A percentile compares a stretch with the other conserved stretches of the same genome.
phyloP scores from a whole-genome alignment of 2,113 vertebrate genomes.

The Lasiurus borealis region DNA sequence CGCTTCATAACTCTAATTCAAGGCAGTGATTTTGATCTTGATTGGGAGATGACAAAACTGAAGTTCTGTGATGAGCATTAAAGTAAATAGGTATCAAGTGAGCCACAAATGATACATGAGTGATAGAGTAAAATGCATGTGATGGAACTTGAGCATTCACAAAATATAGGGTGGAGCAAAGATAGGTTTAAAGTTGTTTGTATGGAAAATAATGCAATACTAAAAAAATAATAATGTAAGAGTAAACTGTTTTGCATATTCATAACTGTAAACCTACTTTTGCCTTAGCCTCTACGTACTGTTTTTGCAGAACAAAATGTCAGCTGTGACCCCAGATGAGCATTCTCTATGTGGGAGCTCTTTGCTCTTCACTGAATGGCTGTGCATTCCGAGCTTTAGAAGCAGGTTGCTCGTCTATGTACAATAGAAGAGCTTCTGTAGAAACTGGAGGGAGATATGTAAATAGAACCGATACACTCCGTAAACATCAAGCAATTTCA shows the following conservation, averaged over 20 bases:
- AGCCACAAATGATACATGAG: conserved; percentile 22
- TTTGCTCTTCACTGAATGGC: not conserved
- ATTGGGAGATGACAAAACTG: conserved; percentile 58
- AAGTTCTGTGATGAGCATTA: conserved; percentile 16
- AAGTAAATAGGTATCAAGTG: conserved; percentile 44
- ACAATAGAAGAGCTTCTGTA: not conserved
- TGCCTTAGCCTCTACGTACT: not conserved
- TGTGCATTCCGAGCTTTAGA: not conserved
- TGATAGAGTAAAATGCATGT: not conserved
- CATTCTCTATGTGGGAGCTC: not conserved
- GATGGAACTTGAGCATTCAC: not conserved
- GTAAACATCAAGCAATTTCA: not conserved
- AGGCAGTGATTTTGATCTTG: conserved; percentile 17
- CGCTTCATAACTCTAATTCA: not conserved
- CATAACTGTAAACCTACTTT: not conserved
- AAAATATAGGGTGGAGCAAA: not conserved
- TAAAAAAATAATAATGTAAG: not conserved
- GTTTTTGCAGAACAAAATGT: not conserved
- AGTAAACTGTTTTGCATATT: not conserved
- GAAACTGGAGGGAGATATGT: conserved; percentile 45
- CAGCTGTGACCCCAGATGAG: not conserved
- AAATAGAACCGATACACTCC: not conserved
- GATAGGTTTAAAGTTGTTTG: not conserved
- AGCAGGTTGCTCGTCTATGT: conserved; percentile 5
- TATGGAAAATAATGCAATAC: not conserved